A percentile compares a stretch with the other conserved stretches of the same genome.
Conservation (phyloP, 2,113 vertebrate species). For the Blennius ocellaris region DNA sequence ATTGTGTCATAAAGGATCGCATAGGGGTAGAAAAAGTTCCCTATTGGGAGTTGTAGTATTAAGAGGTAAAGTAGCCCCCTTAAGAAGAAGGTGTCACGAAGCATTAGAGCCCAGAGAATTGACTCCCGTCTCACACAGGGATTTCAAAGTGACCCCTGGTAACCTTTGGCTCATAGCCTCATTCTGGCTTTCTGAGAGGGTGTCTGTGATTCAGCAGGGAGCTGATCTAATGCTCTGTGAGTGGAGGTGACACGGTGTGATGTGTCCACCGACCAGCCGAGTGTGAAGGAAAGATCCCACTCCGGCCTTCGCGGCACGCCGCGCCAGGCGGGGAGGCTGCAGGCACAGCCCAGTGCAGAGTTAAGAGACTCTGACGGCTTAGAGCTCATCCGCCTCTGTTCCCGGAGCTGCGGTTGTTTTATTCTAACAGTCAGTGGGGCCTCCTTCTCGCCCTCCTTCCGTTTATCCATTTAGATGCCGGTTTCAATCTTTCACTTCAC, state of each 20-base stretch:
- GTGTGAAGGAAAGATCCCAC: slow-evolving; percentile 54
- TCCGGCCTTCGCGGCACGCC: slow-evolving; percentile 1
- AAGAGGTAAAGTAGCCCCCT: slow-evolving; percentile 34
- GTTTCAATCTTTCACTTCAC: slow-evolving; percentile 17
- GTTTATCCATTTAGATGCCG: slow-evolving; percentile 30
- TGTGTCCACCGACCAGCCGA: slow-evolving; percentile 50
- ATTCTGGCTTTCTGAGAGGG: slow-evolving; percentile 19
- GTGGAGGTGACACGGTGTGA: slow-evolving; percentile 58
- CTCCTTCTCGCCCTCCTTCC: background rate
- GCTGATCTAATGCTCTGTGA: slow-evolving; percentile 62
- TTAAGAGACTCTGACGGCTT: slow-evolving; percentile 45
- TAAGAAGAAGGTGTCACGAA: slow-evolving; percentile 12
- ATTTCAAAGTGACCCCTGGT: slow-evolving; percentile 32
- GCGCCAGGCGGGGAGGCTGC: background rate
- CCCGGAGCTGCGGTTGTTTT: slow-evolving; percentile 32
- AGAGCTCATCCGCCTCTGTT: slow-evolving; percentile 42
- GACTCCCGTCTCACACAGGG: slow-evolving; percentile 23
- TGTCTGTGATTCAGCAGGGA: slow-evolving; percentile 37
- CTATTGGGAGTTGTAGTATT: slow-evolving; percentile 48
- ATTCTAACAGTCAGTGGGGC: background rate
- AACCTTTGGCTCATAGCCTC: slow-evolving; percentile 48
- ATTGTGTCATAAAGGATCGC: slow-evolving; percentile 54
- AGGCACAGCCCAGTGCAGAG: slow-evolving; percentile 30
- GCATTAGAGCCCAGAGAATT: slow-evolving; percentile 61
- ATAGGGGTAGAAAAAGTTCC: slow-evolving; percentile 27